A percentile compares a stretch with the other conserved stretches of the same genome.
phyloP scores from a whole-genome alignment of 1,140 invertebrate genomes.

The Lasioglossum baleicum region DNA sequence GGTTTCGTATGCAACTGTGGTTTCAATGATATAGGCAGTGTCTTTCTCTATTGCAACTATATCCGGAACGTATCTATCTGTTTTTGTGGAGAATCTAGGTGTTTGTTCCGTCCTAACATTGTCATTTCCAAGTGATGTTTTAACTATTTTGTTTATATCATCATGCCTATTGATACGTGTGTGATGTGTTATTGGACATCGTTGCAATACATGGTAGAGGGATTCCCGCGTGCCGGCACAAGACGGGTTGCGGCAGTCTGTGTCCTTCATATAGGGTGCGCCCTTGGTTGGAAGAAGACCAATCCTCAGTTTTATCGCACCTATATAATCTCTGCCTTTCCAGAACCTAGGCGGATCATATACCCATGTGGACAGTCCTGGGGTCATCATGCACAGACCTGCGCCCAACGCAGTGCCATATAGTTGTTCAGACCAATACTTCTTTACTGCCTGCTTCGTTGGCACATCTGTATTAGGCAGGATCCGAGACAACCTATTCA shows the following conservation, averaged over 20 bases:
- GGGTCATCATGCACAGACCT: background rate
- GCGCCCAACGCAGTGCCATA: background rate
- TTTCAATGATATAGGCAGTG: no score
- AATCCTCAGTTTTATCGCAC: background rate
- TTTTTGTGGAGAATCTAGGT: no score
- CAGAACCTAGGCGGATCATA: background rate
- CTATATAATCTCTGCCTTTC: constrained; percentile 1
- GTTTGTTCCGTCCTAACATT: no score
- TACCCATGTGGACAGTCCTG: background rate
- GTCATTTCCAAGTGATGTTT: no score
- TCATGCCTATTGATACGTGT: background rate
- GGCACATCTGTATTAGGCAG: background rate
- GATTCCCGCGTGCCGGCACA: background rate
- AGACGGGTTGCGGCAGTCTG: background rate
- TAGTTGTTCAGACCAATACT: background rate
- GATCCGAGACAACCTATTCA: background rate
- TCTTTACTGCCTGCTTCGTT: background rate
- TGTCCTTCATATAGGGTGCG: background rate
- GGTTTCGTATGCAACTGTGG: no score
- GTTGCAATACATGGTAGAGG: background rate
- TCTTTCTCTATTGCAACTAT: no score
- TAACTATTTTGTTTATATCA: background rate
- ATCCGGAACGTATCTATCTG: no score
- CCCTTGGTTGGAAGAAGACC: constrained; percentile 5
- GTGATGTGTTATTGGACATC: background rate